Conservation (phyloP, 1,140 invertebrate species). For the Littorina saxatilis region DNA sequence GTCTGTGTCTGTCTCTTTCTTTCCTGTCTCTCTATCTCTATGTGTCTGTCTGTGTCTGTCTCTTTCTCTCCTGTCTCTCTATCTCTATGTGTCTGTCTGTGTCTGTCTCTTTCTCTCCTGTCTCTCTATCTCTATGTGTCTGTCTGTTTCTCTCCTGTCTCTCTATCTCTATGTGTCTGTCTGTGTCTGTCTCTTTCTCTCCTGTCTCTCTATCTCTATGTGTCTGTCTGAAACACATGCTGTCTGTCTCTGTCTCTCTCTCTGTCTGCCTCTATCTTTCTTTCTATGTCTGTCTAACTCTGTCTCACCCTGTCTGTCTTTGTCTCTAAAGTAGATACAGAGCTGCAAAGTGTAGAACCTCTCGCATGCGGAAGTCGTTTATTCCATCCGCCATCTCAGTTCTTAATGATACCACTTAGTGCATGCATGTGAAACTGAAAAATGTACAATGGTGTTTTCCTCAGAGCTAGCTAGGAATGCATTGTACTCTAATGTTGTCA, state of each 20-base stretch:
- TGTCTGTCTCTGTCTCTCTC: neutral
- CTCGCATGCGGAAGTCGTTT: too few species aligned
- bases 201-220: neutral
- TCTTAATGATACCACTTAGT: too few species aligned
- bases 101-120: neutral
- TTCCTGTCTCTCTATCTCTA: neutral
- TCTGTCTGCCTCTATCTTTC: neutral
- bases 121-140: neutral
- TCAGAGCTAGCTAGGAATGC: neutral
- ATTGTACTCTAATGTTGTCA: too few species aligned
- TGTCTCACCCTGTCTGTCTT: neutral
- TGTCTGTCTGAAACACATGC: neutral
- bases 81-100: neutral
- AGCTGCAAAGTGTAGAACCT: neutral
- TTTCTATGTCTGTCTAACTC: neutral
- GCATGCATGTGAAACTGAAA: too few species aligned
- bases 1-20: slow-evolving; percentile 2
- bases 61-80: neutral
- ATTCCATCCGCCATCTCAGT: too few species aligned
- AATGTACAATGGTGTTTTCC: neutral
- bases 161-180: too few species aligned
- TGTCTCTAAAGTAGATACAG: neutral
- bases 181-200: neutral
- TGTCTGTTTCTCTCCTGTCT: neutral
- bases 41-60: neutral